Evolutionary conservation across 1,140 invertebrate genomes (phyloP), one percentile per base, ranked within the genome.

Genomic region (Drosophila neocordata): DNA sequence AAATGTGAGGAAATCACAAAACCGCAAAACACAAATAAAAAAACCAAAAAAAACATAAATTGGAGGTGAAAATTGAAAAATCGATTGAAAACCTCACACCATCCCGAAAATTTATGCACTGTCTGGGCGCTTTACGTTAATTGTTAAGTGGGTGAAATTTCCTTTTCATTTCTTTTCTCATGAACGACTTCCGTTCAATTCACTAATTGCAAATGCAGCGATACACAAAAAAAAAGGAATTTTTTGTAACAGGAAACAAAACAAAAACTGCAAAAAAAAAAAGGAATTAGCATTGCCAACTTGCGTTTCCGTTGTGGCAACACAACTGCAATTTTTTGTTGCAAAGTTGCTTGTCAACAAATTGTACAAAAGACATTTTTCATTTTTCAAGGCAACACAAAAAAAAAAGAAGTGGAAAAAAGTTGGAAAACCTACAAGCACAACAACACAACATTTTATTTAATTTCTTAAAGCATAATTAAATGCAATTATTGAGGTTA

Each of bases 221-320:
- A 24, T 24, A 53, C 24, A 57, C 5, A 35, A 15, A 53, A 64
- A 62, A 51, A 79, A 64, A 55, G 57, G 55, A 80, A 71, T 62
- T 61, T 65, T 51, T 79, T 71, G n/a, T 67, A 62, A 62, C 65
- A 71, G 71, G 75, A 83, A 82, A 74, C 62, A 41, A 34, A 58
- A 55, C 27, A 71, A 65, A 62, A 27, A 56, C 55, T 72, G 48
- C 58, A 76, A 27, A 31, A 44, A 67, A 67, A 44, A 81, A 78
- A 87, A 77, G 82, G 78, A 87, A 87, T 85, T 78, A 87, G 70
- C 74, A 69, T 58, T 78, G 69, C 78, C 70, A 87, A 85, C 77
- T 59, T 72, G 78, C 41, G 56, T 82, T 85, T 85, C 82, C 81
- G 73, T 62, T 84, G 4, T 59, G 48, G 37, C 66, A 66, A 55